Conservation (phyloP, 92 coral and sea anemone species). For the Actinostola sp. region DNA sequence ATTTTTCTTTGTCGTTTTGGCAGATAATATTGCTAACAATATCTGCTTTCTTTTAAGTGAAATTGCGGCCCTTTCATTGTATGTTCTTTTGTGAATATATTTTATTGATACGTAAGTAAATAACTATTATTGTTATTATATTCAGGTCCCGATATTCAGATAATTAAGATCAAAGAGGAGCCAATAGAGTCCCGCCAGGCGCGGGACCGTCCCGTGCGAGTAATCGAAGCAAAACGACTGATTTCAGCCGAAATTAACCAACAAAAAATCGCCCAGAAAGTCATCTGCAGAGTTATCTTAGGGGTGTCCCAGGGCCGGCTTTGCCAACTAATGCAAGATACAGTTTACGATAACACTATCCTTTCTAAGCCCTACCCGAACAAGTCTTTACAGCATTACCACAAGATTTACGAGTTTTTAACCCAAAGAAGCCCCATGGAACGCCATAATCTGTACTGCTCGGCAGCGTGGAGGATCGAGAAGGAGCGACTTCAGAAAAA, state of each 20-base stretch:
- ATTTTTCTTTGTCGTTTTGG: no score
- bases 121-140: no score
- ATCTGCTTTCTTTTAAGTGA: no score
- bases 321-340: conserved; percentile 54
- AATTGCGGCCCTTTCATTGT: no score
- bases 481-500: conserved; percentile 38
- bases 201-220: conserved; percentile 31
- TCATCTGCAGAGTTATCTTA: conserved; percentile 45
- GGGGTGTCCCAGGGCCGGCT: conserved; percentile 58
- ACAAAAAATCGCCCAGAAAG: conserved; percentile 55
- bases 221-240: conserved; percentile 42
- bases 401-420: conserved; percentile 53
- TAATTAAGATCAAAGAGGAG: conserved; percentile 20
- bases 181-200: conserved; percentile 15
- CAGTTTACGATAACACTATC: conserved; percentile 47
- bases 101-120: no score
- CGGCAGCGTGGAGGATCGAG: conserved; percentile 54
- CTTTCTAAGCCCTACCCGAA: conserved; percentile 44
- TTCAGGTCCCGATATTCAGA: conserved; percentile 28
- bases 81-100: no score
- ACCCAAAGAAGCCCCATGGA: conserved; percentile 43
- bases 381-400: conserved; percentile 48
- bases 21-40: no score
- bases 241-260: conserved; percentile 46
- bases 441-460: conserved; percentile 48